phyloP scores from a whole-genome alignment of 2,888 invertebrate genomes.

The Blera fallax region DNA sequence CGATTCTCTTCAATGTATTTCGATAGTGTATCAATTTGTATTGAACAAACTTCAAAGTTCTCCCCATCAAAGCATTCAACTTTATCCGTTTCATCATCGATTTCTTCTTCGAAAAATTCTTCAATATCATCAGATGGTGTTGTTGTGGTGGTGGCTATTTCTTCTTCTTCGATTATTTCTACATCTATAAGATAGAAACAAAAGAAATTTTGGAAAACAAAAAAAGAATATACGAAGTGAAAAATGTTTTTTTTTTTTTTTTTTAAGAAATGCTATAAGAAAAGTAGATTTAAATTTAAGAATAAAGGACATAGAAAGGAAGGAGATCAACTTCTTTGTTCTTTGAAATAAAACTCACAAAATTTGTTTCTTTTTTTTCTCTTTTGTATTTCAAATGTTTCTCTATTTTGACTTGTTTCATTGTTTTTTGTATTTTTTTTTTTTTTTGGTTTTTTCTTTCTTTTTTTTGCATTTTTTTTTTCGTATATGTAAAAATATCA shows the following conservation, averaged over 20 bases:
- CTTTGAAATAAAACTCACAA: constrained; percentile 62
- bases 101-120: constrained; percentile 32
- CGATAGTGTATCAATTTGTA: constrained; percentile 5
- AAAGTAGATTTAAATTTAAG: not conserved
- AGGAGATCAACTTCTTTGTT: not conserved
- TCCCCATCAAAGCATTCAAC: not conserved
- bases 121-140: constrained; percentile 10
- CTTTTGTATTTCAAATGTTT: constrained; percentile 73
- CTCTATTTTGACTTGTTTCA: constrained; percentile 63
- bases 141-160: not conserved
- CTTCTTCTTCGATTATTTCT: constrained; percentile 54
- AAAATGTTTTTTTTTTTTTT: not conserved
- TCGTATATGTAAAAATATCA: constrained; percentile 72
- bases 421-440: not conserved
- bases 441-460: constrained; percentile 46
- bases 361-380: constrained; percentile 75
- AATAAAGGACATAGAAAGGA: not conserved
- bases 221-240: not conserved
- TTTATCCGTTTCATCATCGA: not conserved
- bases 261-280: not conserved
- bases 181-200: constrained; percentile 53
- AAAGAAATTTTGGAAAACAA: too few relatives aligned
- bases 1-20: not conserved
- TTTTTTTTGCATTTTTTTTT: constrained; percentile 65
- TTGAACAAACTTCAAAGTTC: constrained; percentile 10